Base-by-base conservation (phyloP, 1,140 invertebrate species). In the Trichogramma pretiosum region DNA sequence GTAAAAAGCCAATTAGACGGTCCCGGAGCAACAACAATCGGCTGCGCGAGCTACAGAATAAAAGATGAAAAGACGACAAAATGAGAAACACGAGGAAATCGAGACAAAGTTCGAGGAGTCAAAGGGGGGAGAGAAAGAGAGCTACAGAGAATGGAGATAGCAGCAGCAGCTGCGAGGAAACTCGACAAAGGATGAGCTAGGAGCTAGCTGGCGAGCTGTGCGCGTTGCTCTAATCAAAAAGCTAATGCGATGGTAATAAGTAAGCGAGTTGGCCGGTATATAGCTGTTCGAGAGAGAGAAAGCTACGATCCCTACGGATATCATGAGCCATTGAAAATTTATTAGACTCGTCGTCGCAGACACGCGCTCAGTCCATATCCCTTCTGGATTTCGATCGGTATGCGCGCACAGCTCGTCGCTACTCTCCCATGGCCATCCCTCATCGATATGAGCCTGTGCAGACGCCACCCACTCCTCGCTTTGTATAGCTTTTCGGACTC, bases 161-260 rank as follows among this genome's bases (percentile, higher is more conserved):
- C n/a, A n/a, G n/a, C n/a, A n/a, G n/a, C n/a, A n/a, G n/a, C n/a
- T n/a, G n/a, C n/a, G n/a, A n/a, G n/a, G n/a, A n/a, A n/a, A n/a
- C n/a, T n/a, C n/a, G n/a, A n/a, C n/a, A n/a, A n/a, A n/a, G n/a
- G n/a, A n/a, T n/a, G n/a, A n/a, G n/a, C n/a, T n/a, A n/a, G n/a
- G n/a, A n/a, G n/a, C n/a, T n/a, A n/a, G n/a, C n/a, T n/a, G n/a
- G n/a, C n/a, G n/a, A n/a, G n/a, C n/a, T n/a, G n/a, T n/a, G n/a
- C n/a, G n/a, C n/a, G n/a, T n/a, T n/a, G n/a, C n/a, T 57, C 48
- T 61, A 57, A 62, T 59, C 55, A 56, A 58, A 61, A 62, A 59
- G 44, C 58, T 64, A 63, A 64, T 63, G 62, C 51, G 58, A 62
- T 63, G 54, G 60, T 60, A 63, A 59, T 63, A 56, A 59, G 56